phyloP scores from a whole-genome alignment of 2,888 invertebrate genomes.

The Ramazzottius varieornatus region DNA sequence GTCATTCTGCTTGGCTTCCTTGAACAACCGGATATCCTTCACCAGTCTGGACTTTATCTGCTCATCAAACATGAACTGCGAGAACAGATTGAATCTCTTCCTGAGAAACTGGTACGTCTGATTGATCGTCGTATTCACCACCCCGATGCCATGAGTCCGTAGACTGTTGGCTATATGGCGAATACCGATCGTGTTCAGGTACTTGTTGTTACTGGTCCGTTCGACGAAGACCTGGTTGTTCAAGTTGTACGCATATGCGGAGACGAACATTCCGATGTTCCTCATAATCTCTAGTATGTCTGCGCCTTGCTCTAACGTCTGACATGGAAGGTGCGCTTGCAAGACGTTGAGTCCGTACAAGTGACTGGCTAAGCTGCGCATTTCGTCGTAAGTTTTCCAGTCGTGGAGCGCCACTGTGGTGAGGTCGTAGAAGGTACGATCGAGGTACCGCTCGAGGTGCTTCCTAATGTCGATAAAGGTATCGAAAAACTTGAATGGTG shows the following conservation, averaged over 20 bases:
- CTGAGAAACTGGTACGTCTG: conserved; percentile 76
- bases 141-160: conserved; percentile 79
- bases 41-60: conserved; percentile 78
- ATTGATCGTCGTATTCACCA: conserved; percentile 73
- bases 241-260: conserved; percentile 72
- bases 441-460: conserved; percentile 61
- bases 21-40: conserved; percentile 28
- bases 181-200: conserved; percentile 78
- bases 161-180: conserved; percentile 86
- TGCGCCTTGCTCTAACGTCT: conserved; percentile 68
- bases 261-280: conserved; percentile 77
- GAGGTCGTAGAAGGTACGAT: conserved; percentile 79
- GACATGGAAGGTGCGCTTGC: conserved; percentile 80
- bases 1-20: neutral
- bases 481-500: neutral
- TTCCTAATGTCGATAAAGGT: conserved; percentile 12
- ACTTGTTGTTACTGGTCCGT: conserved; percentile 62
- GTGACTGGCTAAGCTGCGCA: conserved; percentile 65
- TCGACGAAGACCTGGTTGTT: conserved; percentile 81
- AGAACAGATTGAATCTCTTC: conserved; percentile 71
- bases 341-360: conserved; percentile 52
- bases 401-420: conserved; percentile 88
- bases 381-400: conserved; percentile 88
- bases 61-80: conserved; percentile 89
- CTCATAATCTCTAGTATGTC: conserved; percentile 91